Base-by-base conservation (phyloP, 2,797 vertebrate genomes). In the Coregonus ussuriensis region DNA sequence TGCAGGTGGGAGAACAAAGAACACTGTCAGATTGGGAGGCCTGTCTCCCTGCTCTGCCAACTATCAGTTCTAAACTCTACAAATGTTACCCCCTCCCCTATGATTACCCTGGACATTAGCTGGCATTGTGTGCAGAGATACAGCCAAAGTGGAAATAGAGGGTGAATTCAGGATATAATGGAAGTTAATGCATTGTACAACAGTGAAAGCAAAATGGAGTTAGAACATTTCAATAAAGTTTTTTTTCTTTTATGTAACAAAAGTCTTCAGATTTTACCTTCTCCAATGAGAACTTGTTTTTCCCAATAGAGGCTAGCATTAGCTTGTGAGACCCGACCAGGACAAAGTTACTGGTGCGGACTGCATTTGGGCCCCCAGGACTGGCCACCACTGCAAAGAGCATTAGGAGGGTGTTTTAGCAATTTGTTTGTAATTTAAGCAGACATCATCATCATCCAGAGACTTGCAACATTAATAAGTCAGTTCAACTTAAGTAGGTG, bases 261-360 rank as follows among this genome's bases (percentile, higher is more conserved):
- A 59, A n/a, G 54, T 59, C n/a, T 25, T 21, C 6, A 25, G 41
- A 63, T 25, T 25, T 63, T 96, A 99, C 98, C 97, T 98, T 98
- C 63, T 98, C 96, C 88, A 99, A 59, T 15, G 91, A 86, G 83
- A 98, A 98, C 74, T 93, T 97, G 77, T 89, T 93, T 74, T 87
- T 96, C 81, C 97, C 97, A 65, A 97, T 81, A 4, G 97, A 97
- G 35, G 95, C 89, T 18, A 99, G 80, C 0, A 91, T 94, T 25
- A 99, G 92, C 25, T 93, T 97, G 88, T 97, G 94, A 21, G 95
- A 97, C 51, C 97, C 98, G 13, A 98, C 96, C 18, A 98, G 94
- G 75, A 87, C 72, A 54, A 99, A 99, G 83, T 93, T 95, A 75
- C 97, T 98, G 82, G 95, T 97, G 2, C 97, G 96, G 41, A 98